phyloP scores from a whole-genome alignment of 2,797 vertebrate species.

The Lutjanus argentimaculatus region DNA sequence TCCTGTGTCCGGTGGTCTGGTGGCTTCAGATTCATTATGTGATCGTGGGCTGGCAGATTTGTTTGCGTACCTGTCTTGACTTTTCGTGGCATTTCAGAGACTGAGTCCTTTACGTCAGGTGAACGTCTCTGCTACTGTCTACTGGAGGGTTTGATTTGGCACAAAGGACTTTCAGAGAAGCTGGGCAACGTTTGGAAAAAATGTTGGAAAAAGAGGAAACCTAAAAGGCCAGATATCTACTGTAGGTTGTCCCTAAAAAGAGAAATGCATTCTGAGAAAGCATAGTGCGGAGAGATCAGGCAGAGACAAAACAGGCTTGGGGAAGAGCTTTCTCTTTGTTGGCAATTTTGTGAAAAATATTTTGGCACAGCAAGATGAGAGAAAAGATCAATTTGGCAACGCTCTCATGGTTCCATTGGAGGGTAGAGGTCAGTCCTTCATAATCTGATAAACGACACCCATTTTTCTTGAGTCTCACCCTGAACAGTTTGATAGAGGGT shows the following conservation, averaged over 20 bases:
- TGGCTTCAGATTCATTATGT: conserved; percentile 11
- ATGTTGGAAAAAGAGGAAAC: neutral
- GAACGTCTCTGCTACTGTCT: conserved; percentile 25
- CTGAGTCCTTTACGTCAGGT: conserved; percentile 10
- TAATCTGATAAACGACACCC: conserved; percentile 20
- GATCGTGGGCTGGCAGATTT: conserved; percentile 18
- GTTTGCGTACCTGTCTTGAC: conserved; percentile 26
- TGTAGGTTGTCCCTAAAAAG: conserved; percentile 13
- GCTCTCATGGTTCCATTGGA: conserved; percentile 3
- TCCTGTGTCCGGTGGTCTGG: conserved; percentile 7
- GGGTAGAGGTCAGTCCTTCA: conserved; percentile 41
- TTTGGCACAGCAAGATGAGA: conserved; percentile 45
- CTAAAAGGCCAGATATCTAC: conserved; percentile 18
- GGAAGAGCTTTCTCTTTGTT: conserved; percentile 38
- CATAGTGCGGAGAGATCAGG: neutral
- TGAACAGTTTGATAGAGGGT: conserved; percentile 49
- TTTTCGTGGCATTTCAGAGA: conserved; percentile 31
- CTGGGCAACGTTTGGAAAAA: conserved; percentile 18
- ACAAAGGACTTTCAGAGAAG: conserved; percentile 42
- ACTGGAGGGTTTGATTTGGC: conserved; percentile 52
- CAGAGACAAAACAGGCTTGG: conserved; percentile 16
- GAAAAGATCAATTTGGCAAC: conserved; percentile 20
- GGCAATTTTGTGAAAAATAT: conserved; percentile 23
- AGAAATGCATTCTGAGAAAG: conserved; percentile 21
- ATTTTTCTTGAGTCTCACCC: conserved; percentile 51